Base-by-base conservation (phyloP, 1,140 invertebrate genomes). In the Lordiphosa mommai region DNA sequence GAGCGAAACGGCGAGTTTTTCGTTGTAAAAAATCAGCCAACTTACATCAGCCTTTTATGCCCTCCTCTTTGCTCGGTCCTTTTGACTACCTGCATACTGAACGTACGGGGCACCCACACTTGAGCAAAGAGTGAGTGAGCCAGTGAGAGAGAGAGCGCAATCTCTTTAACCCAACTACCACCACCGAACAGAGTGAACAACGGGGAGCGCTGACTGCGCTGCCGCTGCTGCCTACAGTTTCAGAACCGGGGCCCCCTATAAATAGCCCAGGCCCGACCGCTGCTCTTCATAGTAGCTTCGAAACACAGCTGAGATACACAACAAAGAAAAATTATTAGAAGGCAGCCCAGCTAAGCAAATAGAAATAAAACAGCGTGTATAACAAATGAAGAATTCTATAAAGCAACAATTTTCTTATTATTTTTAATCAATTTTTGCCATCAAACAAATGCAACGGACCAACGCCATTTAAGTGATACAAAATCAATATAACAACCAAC, bases 371-470 rank as follows among this genome's bases (percentile, higher is more conserved):
- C 40, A 43, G 40, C 40, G 40, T 43, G 40, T 43, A 43, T 74
- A 50, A 56, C 72, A 85, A 72, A 76, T 65, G 85, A 87, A 87
- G 84, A 87, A 87, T 87, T 87, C 84, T 87, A 87, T 84, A 55
- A 66, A 60, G 56, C 23, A 43, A 51, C 34, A 55, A 74, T 57
- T 68, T 61, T 33, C 68, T 71, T 76, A 68, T 61, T 60, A 66
- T 63, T 64, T 66, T 58, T 44, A 68, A 66, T 58, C 5, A 58
- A 58, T 60, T 68, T 60, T 86, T 86, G 84, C 84, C 84, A 86
- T 86, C 77, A 77, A 85, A 77, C 70, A 86, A 87, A 77, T 86
- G 82, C 77, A 86, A 86, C 84, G 84, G 84, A 86, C 84, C 84
- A 86, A 86, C 84, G 84, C 84, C 84, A 86, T 86, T 72, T 72